Evolutionary conservation across 2,113 vertebrate genomes (phyloP).

Genomic region (Chascanopsetta lugubris): DNA sequence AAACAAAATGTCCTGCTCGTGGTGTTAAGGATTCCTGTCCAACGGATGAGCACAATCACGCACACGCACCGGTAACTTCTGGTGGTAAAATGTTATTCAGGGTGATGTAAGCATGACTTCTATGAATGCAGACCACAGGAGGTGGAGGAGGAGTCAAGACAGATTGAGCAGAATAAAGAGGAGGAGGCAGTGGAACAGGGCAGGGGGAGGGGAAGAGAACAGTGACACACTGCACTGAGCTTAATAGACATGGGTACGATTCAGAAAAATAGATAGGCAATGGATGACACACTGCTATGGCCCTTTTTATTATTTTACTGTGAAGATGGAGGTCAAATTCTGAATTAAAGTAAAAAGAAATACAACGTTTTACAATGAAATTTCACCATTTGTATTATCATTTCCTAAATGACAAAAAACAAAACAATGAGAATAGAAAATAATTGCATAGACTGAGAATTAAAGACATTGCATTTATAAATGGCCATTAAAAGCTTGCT

Average conservation of each 20-base stretch:
- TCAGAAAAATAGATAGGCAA: background rate
- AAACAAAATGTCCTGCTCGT: too few species aligned
- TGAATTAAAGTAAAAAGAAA: too few species aligned
- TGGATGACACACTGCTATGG: too few species aligned
- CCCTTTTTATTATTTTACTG: too few species aligned
- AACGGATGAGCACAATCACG: background rate
- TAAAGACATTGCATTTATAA: too few species aligned
- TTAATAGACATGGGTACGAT: background rate
- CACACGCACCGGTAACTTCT: background rate
- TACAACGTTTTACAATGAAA: background rate
- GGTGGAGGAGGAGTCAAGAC: slow-evolving; percentile 46
- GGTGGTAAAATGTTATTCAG: slow-evolving; percentile 21
- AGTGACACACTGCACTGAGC: slow-evolving; percentile 1
- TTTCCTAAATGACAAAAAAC: too few species aligned
- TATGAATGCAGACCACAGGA: slow-evolving; percentile 23
- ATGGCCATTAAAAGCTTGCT: too few species aligned
- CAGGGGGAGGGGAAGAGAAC: slow-evolving; percentile 27
- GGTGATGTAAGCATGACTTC: slow-evolving; percentile 1
- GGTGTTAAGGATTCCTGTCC: background rate
- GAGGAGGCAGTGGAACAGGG: slow-evolving; percentile 14
- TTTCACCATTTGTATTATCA: too few species aligned
- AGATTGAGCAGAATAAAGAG: slow-evolving; percentile 36
- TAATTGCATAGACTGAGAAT: too few species aligned
- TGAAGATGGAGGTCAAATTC: background rate
- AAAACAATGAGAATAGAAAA: too few species aligned